phyloP scores from a whole-genome alignment of 2,113 vertebrate genomes.

The Poeciliopsis occidentalis region DNA sequence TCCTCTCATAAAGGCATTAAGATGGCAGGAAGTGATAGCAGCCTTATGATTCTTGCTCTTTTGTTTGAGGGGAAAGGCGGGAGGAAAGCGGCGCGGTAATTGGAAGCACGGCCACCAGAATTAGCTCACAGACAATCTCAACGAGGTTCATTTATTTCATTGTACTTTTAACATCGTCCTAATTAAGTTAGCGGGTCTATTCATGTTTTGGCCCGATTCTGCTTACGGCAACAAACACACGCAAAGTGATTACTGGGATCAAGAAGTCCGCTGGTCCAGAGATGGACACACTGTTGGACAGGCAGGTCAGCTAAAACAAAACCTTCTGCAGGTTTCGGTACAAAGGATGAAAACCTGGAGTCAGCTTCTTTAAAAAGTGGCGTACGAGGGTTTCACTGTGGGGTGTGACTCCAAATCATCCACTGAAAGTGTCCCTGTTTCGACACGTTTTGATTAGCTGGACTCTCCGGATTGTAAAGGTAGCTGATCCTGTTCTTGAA shows the following conservation, averaged over 20 bases:
- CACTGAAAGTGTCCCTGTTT: no score
- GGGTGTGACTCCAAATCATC: no score
- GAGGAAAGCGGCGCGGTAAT: conserved; percentile 28
- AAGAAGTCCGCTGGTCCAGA: conserved; percentile 13
- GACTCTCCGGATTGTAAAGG: no score
- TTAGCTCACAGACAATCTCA: conserved; percentile 36
- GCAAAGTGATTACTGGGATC: conserved; percentile 23
- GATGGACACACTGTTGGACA: neutral
- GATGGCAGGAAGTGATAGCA: conserved; percentile 71
- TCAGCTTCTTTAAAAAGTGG: no score
- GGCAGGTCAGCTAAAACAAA: neutral
- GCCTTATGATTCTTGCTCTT: conserved; percentile 52
- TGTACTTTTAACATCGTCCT: conserved; percentile 1
- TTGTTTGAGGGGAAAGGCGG: conserved; percentile 33
- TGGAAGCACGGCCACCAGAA: conserved; percentile 28
- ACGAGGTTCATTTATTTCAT: conserved; percentile 21
- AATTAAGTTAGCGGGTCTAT: conserved; percentile 2
- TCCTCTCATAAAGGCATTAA: conserved; percentile 77
- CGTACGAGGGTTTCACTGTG: no score
- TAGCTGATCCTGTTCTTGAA: no score
- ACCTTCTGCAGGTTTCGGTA: no score
- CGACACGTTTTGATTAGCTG: no score
- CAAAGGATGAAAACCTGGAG: neutral
- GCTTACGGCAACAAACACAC: conserved; percentile 7
- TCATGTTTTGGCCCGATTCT: conserved; percentile 5